Conservation (phyloP, 2,888 invertebrate genomes). For the Agrilus mali region DNA sequence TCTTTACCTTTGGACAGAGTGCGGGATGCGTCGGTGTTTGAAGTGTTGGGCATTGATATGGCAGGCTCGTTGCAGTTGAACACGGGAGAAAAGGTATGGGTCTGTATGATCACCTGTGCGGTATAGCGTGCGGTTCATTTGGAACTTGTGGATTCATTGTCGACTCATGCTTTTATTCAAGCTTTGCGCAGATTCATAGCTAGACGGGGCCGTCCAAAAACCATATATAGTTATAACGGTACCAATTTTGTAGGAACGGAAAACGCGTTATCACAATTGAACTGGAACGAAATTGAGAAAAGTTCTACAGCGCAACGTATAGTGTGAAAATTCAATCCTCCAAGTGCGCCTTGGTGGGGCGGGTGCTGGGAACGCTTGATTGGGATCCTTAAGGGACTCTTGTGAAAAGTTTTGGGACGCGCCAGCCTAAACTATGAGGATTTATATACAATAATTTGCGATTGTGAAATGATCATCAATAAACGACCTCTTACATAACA, state of each 20-base stretch:
- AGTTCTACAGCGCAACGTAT: constrained; percentile 8
- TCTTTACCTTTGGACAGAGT: constrained; percentile 13
- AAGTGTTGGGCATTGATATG: constrained; percentile 24
- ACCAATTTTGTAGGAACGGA: no score
- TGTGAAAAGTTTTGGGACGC: no score
- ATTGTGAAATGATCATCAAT: no score
- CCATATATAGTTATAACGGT: no score
- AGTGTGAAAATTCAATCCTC: constrained; percentile 22
- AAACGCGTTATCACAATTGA: no score
- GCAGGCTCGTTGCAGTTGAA: constrained; percentile 25
- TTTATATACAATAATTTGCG: not conserved
- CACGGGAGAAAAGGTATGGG: constrained; percentile 20
- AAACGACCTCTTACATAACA: no score
- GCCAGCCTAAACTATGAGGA: no score
- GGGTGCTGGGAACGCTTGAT: constrained; percentile 29
- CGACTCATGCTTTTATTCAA: constrained; percentile 21
- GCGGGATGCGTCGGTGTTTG: constrained; percentile 13
- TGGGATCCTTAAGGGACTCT: constrained; percentile 21
- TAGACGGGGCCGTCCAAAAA: constrained; percentile 22
- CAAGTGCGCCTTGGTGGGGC: constrained; percentile 28
- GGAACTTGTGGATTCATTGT: constrained; percentile 22
- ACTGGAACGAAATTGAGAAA: no score
- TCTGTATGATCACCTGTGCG: constrained; percentile 29
- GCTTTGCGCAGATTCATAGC: constrained; percentile 23
- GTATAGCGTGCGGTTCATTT: constrained; percentile 27